These are phyloP conservation scores for Lophotis ruficrista DNA, from an alignment of 2,113 vertebrate genomes.

Conservation along the genomic window DNA sequence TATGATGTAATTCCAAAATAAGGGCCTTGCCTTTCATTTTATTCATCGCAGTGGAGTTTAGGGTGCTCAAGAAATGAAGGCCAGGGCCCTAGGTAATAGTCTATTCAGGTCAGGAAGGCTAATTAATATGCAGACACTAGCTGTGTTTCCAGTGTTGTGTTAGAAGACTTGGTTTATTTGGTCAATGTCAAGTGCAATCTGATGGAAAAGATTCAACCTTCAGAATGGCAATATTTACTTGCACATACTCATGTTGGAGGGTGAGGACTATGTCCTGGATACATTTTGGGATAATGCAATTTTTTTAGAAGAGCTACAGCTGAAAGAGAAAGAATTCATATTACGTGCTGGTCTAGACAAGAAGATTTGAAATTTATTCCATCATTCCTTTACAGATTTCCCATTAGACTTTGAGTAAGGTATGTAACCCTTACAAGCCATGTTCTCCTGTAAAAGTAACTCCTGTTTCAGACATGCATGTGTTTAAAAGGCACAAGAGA, in stretches of 20 bases:
- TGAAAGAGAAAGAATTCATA: neutral
- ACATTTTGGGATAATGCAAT: neutral
- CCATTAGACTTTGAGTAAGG: neutral
- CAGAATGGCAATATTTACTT: constrained; percentile 5
- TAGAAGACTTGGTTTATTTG: constrained; percentile 63
- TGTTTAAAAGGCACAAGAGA: neutral
- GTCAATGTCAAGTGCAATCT: constrained; percentile 35
- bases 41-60: constrained; percentile 44
- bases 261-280: neutral
- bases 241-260: neutral
- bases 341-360: neutral
- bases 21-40: constrained; percentile 44
- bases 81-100: constrained; percentile 64
- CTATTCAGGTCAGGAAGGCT: constrained; percentile 69
- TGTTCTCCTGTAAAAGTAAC: neutral
- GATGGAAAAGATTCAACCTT: constrained; percentile 4
- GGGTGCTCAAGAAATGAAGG: constrained; percentile 65
- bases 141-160: constrained; percentile 43
- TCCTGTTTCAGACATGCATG: neutral
- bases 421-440: neutral
- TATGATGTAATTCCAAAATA: constrained; percentile 30
- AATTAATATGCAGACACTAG: constrained; percentile 63
- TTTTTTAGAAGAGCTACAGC: neutral
- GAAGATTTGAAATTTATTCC: neutral
- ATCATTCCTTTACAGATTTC: constrained; percentile 15